Evolutionary conservation across 1,140 invertebrate species (phyloP), one percentile per base, ranked within the genome.

Genomic region (Drosophila burlai): DNA sequence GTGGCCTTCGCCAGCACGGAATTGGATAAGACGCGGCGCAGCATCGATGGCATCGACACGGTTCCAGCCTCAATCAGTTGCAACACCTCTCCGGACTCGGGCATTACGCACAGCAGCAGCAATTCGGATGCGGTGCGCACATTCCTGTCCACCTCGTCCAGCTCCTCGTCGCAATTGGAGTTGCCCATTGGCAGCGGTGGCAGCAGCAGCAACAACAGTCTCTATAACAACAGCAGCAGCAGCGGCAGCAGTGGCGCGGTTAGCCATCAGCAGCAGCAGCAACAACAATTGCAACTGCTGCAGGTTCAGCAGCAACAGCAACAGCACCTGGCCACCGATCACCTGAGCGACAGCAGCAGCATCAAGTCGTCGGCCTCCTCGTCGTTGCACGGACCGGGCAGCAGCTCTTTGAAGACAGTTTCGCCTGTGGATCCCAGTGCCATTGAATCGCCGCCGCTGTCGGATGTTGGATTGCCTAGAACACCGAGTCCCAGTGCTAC

Each of bases 1-100:
- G 96, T 97, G 55, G 96, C 96, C n/a, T 96, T 97, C 83, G 97
- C 97, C 15, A 96, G 96, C n/a, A 97, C 96, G 1, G 96, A 97
- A 87, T 90, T 97, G 71, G 96, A 97, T 87, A 96, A 96, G 84
- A 94, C 96, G 38, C 94, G 96, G 9, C 94, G 96, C 66, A 96
- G 96, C 24, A 96, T 96, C 1, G 96, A 97, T 89, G 95, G 95
- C 47, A 55, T 55, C 4, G 94, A 94, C 47, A 92, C 89, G 21
- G 92, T 92, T n/a, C 92, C 92, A 10, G 87, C 92, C 0, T 93
- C 92, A 3, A 93, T 94, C n/a, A 94, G 94, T 76, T 95, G 94
- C 63, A 96, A 96, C 78, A 96, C 96, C 3, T 96, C 96, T 57
- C 96, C 96, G 0, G 96, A 96, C 83, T 96, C 95, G 64, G 96